Conservation (phyloP, 2,888 invertebrate genomes). For the Ochlodes sylvanus region DNA sequence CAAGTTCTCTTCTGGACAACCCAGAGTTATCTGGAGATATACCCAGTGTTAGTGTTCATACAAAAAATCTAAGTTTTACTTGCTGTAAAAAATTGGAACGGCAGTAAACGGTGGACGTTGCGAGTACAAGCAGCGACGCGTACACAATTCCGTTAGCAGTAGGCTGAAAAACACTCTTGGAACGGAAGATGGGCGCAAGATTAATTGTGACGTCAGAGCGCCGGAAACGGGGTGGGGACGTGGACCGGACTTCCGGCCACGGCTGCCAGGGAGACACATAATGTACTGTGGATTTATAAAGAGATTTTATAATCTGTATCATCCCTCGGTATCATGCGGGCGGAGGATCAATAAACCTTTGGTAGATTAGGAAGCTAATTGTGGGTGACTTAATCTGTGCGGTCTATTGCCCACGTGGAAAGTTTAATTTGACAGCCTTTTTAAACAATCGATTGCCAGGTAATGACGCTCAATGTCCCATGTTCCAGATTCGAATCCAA, state of each 20-base stretch:
- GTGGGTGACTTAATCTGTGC: no score
- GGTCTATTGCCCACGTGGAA: no score
- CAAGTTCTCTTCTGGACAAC: no score
- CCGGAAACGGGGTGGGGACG: constrained; percentile 51
- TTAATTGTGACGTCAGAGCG: constrained; percentile 64
- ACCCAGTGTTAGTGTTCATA: no score
- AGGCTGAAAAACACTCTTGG: constrained; percentile 48
- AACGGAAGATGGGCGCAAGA: constrained; percentile 62
- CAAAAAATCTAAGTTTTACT: no score
- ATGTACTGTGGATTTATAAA: constrained; percentile 26
- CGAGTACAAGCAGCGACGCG: background rate
- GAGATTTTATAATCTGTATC: constrained; percentile 29
- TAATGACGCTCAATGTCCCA: no score
- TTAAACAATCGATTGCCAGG: no score
- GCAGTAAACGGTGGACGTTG: background rate
- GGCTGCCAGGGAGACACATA: constrained; percentile 40
- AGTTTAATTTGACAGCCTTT: no score
- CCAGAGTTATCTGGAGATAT: no score
- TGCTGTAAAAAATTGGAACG: no score
- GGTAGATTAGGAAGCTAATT: no score
- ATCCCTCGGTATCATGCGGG: constrained; percentile 2
- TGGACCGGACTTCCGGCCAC: constrained; percentile 67
- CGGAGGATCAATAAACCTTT: constrained; percentile 3
- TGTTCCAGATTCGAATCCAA: no score
- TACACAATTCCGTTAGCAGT: constrained; percentile 8